Conservation (phyloP, 2,888 invertebrate genomes). For the Gasteruption jaculator region DNA sequence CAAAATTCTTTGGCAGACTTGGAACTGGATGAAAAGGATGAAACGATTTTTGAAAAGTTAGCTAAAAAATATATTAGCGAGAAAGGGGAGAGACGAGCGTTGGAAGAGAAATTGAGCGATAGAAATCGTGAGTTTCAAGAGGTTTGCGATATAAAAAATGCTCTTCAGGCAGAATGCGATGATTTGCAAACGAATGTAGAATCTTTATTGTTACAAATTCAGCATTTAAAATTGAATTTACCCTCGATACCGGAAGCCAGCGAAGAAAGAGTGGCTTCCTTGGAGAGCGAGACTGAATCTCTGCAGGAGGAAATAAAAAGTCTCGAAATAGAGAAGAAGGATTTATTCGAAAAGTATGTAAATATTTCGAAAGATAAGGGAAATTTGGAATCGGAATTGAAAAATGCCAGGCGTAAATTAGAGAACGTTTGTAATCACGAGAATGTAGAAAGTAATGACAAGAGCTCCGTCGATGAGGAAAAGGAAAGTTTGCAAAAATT, state of each 20-base stretch:
- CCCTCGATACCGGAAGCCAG: constrained; percentile 47
- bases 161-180: constrained; percentile 41
- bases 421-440: constrained; percentile 47
- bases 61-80: constrained; percentile 37
- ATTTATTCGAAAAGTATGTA: constrained; percentile 30
- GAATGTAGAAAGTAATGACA: no score
- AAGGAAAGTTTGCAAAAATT: constrained; percentile 19
- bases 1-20: constrained; percentile 48
- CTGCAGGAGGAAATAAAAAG: constrained; percentile 50
- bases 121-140: constrained; percentile 39
- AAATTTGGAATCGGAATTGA: constrained; percentile 55
- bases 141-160: constrained; percentile 37
- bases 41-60: constrained; percentile 35
- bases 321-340: constrained; percentile 45
- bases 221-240: constrained; percentile 39
- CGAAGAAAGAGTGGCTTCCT: constrained; percentile 41
- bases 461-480: constrained; percentile 25
- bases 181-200: constrained; percentile 48
- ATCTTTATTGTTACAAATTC: constrained; percentile 37
- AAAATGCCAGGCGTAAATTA: constrained; percentile 54
- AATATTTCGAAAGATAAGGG: constrained; percentile 51
- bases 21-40: constrained; percentile 39
- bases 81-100: constrained; percentile 46
- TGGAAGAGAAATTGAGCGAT: constrained; percentile 47
- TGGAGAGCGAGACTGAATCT: constrained; percentile 47